A percentile compares a stretch with the other conserved stretches of the same genome.
Conservation (phyloP, 2,797 vertebrate genomes). For the Bufotes viridis region DNA sequence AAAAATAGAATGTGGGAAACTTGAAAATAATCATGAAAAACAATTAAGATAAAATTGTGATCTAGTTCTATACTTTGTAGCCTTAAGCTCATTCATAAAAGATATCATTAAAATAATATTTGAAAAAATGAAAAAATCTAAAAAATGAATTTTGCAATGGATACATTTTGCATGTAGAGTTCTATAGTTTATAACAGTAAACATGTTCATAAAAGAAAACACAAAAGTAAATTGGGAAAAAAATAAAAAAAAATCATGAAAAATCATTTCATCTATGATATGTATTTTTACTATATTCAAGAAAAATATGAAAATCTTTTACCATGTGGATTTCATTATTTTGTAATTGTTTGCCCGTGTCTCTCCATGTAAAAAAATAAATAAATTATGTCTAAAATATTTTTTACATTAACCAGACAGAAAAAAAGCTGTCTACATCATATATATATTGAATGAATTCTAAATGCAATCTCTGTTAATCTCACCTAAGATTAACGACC, state of each 20-base stretch:
- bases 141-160: neutral
- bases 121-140: too few species aligned
- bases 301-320: neutral
- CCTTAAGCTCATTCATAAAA: too few species aligned
- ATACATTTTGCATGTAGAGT: neutral
- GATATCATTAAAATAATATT: too few species aligned
- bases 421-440: slow-evolving; percentile 15
- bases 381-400: neutral
- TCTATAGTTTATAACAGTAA: neutral
- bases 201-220: neutral
- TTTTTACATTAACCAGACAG: slow-evolving; percentile 26
- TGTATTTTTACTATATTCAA: too few species aligned
- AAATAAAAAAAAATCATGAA: neutral
- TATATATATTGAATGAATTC: slow-evolving; percentile 44
- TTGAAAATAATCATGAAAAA: too few species aligned
- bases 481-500: slow-evolving; percentile 30
- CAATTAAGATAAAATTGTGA: too few species aligned
- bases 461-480: slow-evolving; percentile 53
- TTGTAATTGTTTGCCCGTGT: neutral
- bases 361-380: neutral
- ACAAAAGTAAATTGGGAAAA: neutral
- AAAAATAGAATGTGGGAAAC: too few species aligned
- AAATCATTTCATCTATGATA: neutral
- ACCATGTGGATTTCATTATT: neutral
- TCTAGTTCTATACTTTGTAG: too few species aligned